Base-by-base conservation (phyloP, 1,140 invertebrate species). In the Drosophila saltans region DNA sequence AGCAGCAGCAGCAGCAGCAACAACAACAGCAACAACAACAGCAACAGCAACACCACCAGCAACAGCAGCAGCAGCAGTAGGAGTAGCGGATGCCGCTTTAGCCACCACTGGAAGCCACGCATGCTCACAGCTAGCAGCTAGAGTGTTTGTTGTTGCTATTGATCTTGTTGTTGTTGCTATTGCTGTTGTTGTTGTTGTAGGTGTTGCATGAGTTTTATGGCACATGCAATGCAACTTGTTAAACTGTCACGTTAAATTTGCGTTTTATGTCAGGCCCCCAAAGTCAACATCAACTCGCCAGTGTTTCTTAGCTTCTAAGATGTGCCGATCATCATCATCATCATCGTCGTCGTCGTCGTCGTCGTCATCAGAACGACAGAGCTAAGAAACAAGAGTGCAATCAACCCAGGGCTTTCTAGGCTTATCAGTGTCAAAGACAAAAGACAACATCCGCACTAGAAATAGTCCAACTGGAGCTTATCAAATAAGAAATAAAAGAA, bases 151-250 rank as follows among this genome's bases (percentile, higher is more conserved):
- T 72, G 72, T 43, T 56, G 74, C 33, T 36, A 30, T 24, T 75
- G 68, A 40, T 72, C 16, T 40, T 57, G 55, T 57, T 72, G 72
- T 40, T 56, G 70, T 7, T 36, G 41, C 28, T 58, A 43, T 48
- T 72, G 72, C 33, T 56, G 74, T 16, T 75, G 69, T 40, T 72
- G 83, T 60, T 64, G 80, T 75, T 88, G 83, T 84, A 83, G 84
- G 68, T 89, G 84, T 88, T 88, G 80, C 84, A 89, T 88, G 84
- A 89, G 85, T 84, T 89, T 89, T 89, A 89, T 89, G 84, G 85
- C 81, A 64, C 85, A 90, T 90, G 85, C 84, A 78, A 90, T 84
- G 45, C 85, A 84, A 84, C 85, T 89, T 89, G 84, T 89, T 78
- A 72, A 83, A 90, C 80, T 89, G 84, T 89, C 84, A 89, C 84